Conservation (phyloP, 2,888 invertebrate species). For the Toxonevra muliebris region DNA sequence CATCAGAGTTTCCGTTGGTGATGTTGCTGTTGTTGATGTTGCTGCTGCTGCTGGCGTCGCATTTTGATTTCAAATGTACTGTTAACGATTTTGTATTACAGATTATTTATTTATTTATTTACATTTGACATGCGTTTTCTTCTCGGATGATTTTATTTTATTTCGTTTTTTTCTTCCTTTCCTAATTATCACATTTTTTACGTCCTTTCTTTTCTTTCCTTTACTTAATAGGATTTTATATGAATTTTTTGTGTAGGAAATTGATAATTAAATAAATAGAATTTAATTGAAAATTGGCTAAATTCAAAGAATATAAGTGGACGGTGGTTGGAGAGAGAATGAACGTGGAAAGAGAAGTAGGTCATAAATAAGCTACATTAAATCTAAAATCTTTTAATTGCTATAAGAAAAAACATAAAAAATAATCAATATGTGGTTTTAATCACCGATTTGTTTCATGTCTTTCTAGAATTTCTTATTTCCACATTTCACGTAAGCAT, state of each 20-base stretch:
- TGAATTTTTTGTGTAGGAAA: slow-evolving; percentile 1
- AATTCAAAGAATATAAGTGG: too few species aligned
- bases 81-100: slow-evolving; percentile 17
- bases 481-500: too few species aligned
- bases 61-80: slow-evolving; percentile 12
- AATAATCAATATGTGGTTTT: too few species aligned
- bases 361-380: too few species aligned
- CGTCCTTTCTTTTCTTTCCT: neutral
- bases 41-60: neutral
- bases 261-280: slow-evolving; percentile 12
- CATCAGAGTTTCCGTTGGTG: too few species aligned
- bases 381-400: too few species aligned
- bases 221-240: slow-evolving; percentile 8
- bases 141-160: neutral
- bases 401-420: too few species aligned
- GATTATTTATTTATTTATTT: slow-evolving; percentile 23
- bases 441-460: too few species aligned
- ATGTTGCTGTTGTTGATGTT: neutral
- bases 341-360: too few species aligned
- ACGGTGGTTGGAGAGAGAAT: too few species aligned
- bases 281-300: slow-evolving; percentile 6
- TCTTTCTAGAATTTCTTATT: too few species aligned
- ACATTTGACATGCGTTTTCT: slow-evolving; percentile 9
- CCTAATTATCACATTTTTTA: neutral
- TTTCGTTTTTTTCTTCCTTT: neutral